Evolutionary conservation across 2,888 invertebrate species (phyloP).

Genomic region (Mesorhabditis spiculigera): DNA sequence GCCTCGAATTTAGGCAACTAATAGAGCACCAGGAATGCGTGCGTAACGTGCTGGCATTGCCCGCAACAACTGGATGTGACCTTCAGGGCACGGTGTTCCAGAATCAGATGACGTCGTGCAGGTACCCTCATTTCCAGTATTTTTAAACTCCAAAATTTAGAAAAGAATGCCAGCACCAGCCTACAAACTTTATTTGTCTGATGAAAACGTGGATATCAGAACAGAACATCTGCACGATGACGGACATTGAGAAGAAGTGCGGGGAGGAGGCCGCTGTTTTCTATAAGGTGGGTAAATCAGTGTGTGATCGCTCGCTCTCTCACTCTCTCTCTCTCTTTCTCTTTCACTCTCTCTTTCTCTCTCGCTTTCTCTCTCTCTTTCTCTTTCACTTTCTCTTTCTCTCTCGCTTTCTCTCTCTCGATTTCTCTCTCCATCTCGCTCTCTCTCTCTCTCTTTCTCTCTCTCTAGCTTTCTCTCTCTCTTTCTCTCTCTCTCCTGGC

Average conservation of each 20-base stretch:
- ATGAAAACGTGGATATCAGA: slow-evolving; percentile 55
- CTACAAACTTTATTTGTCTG: slow-evolving; percentile 49
- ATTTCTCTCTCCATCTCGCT: no score
- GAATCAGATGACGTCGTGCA: slow-evolving; percentile 37
- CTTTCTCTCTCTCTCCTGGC: neutral
- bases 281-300: slow-evolving; percentile 34
- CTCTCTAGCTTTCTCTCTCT: no score
- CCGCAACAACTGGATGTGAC: slow-evolving; percentile 35
- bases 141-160: no score
- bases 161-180: slow-evolving; percentile 33
- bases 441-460: no score
- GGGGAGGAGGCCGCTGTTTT: slow-evolving; percentile 44
- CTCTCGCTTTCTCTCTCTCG: no score
- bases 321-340: no score
- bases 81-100: slow-evolving; percentile 24
- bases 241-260: slow-evolving; percentile 43
- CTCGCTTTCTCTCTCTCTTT: no score
- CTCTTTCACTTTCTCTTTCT: no score
- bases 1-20: slow-evolving; percentile 24
- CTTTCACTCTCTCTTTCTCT: no score
- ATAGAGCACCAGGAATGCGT: slow-evolving; percentile 50
- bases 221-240: slow-evolving; percentile 52
- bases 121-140: no score
- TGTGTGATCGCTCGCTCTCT: no score
- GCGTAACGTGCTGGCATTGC: slow-evolving; percentile 32